Conservation (phyloP, 2,797 vertebrate species). For the Paratrypauchen microcephalus region DNA sequence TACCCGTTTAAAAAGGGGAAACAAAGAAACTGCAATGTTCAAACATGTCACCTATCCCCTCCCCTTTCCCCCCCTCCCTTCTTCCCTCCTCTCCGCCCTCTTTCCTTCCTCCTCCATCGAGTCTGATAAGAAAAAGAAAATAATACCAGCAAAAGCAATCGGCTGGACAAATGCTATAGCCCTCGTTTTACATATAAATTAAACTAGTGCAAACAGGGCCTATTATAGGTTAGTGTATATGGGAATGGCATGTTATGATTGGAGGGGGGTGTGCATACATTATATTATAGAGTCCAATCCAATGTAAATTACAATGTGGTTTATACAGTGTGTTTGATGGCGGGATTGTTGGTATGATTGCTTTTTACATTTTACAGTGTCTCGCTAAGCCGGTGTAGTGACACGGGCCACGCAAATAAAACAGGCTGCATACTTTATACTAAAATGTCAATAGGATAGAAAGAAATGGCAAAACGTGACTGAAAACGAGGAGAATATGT, state of each 20-base stretch:
- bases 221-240: not conserved
- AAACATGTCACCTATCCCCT: constrained; percentile 32
- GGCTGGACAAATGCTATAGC: constrained; percentile 4
- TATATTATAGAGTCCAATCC: not conserved
- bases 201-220: not conserved
- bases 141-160: not conserved
- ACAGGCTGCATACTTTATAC: not conserved
- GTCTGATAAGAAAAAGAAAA: constrained; percentile 3
- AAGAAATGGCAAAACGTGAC: too few relatives aligned
- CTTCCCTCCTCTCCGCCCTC: not conserved
- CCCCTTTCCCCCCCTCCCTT: not conserved
- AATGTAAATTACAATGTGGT: not conserved
- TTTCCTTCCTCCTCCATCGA: not conserved
- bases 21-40: constrained; percentile 11
- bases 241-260: not conserved
- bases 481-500: too few relatives aligned
- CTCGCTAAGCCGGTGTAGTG: not conserved
- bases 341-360: not conserved
- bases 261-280: not conserved
- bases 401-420: not conserved
- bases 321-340: not conserved
- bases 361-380: not conserved
- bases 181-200: constrained; percentile 12
- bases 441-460: too few relatives aligned
- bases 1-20: constrained; percentile 13